These are phyloP conservation scores for Drosophila pruinosa DNA, from an alignment of 1,140 invertebrate genomes.

Conservation along the genomic window DNA sequence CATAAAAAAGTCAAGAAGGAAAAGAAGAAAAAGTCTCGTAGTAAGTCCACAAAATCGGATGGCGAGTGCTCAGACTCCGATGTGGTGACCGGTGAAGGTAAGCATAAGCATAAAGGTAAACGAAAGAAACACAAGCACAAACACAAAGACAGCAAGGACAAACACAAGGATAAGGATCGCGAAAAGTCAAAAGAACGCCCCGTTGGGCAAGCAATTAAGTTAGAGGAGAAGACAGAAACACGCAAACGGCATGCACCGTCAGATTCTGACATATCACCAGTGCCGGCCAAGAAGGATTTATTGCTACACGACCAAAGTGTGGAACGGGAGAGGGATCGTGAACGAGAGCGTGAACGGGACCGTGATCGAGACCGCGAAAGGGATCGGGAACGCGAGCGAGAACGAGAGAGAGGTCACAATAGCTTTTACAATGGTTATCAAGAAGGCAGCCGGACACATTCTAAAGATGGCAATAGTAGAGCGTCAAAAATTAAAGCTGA, in stretches of 20 bases:
- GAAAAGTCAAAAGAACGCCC: slow-evolving; percentile 30
- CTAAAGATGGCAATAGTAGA: slow-evolving; percentile 10
- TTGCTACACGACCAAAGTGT: neutral
- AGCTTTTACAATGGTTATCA: slow-evolving; percentile 68
- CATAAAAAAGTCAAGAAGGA: slow-evolving; percentile 84
- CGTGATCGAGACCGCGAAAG: slow-evolving; percentile 21
- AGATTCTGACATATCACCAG: neutral
- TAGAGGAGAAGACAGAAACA: slow-evolving; percentile 46
- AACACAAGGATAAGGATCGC: slow-evolving; percentile 41
- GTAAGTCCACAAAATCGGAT: slow-evolving; percentile 83
- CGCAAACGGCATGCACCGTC: slow-evolving; percentile 25
- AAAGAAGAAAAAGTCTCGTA: slow-evolving; percentile 84
- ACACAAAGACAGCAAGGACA: slow-evolving; percentile 29
- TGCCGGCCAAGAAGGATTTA: slow-evolving; percentile 36
- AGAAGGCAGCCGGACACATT: slow-evolving; percentile 14
- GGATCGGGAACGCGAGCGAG: slow-evolving; percentile 7
- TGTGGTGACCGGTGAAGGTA: slow-evolving; percentile 74
- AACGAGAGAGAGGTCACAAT: slow-evolving; percentile 42
- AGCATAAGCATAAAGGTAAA: slow-evolving; percentile 83
- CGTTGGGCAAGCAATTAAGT: neutral
- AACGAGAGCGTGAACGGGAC: slow-evolving; percentile 19
- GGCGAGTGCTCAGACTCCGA: slow-evolving; percentile 84
- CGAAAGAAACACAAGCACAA: slow-evolving; percentile 52
- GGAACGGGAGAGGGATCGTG: slow-evolving; percentile 10
- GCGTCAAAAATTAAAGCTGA: slow-evolving; percentile 14